These are phyloP conservation scores for Syndactyla subalaris DNA, from an alignment of 2,797 vertebrate species.

Conservation along the genomic window DNA sequence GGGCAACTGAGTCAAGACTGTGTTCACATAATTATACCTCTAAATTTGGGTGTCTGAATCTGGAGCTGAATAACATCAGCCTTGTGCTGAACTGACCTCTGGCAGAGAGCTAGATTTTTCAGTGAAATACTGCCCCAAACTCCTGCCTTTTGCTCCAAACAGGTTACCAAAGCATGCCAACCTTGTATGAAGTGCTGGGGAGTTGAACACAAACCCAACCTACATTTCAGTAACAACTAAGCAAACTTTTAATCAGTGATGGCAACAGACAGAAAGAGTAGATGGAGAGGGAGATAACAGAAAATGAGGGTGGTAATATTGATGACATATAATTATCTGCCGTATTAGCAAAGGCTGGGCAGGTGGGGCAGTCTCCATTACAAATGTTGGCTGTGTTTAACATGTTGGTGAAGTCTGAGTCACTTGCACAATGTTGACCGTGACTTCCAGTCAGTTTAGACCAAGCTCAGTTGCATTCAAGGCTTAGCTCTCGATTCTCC, in stretches of 20 bases:
- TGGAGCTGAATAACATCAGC: neutral
- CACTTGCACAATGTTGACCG: neutral
- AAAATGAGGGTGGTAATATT: conserved; percentile 36
- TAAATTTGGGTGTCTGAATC: neutral
- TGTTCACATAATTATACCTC: neutral
- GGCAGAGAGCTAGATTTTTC: neutral
- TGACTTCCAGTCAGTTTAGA: conserved; percentile 1
- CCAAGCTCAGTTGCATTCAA: neutral
- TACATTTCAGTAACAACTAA: conserved; percentile 16
- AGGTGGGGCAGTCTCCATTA: conserved; percentile 59
- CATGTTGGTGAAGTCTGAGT: conserved; percentile 26
- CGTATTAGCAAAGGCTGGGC: conserved; percentile 38
- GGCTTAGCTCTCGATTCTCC: conserved; percentile 7
- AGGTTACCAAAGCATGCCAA: neutral
- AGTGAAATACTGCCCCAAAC: neutral
- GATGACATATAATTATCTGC: conserved; percentile 54
- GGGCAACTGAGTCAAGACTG: neutral
- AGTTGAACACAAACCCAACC: neutral
- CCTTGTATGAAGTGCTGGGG: neutral
- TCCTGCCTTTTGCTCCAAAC: neutral
- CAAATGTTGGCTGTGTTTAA: conserved; percentile 47
- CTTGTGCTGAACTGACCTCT: neutral
- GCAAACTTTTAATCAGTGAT: conserved; percentile 22
- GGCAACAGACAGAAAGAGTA: conserved; percentile 26
- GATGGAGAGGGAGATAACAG: conserved; percentile 22